phyloP scores from a whole-genome alignment of 2,888 invertebrate genomes.

The Frankliniella fusca region DNA sequence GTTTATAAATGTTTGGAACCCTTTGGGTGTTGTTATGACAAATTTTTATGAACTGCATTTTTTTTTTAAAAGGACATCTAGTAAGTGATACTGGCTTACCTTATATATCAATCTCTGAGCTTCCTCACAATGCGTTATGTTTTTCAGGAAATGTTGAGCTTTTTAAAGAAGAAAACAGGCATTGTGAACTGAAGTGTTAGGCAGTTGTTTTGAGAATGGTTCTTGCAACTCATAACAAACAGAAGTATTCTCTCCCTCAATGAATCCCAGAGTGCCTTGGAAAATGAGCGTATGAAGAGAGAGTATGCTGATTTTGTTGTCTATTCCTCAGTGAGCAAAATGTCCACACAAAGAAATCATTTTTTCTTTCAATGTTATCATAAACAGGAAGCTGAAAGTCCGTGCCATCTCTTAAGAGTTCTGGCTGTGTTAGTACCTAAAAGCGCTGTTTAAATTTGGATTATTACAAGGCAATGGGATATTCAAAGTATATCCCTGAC shows the following conservation, averaged over 20 bases:
- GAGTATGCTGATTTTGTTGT: background rate
- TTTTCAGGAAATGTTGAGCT: background rate
- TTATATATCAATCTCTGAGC: too few species aligned
- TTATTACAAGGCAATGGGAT: too few species aligned
- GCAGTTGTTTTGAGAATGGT: background rate
- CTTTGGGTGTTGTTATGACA: background rate
- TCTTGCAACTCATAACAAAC: background rate
- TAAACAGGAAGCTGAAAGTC: background rate
- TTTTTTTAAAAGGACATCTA: background rate
- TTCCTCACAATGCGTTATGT: background rate
- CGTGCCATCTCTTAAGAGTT: background rate
- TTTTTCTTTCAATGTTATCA: background rate
- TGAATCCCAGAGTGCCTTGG: too few species aligned
- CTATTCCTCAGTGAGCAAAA: background rate
- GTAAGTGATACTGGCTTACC: too few species aligned
- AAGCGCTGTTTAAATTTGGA: background rate
- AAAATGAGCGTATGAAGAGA: too few species aligned
- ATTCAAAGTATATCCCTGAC: too few species aligned
- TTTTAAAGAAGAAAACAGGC: background rate
- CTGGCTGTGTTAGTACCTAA: background rate
- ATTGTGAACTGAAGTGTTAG: background rate
- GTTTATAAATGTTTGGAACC: conserved; percentile 10
- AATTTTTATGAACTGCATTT: background rate
- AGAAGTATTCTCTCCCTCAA: background rate
- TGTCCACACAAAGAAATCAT: background rate